These are phyloP conservation scores for Camptogramma bilineatum DNA, from an alignment of 2,888 invertebrate species.

Conservation along the genomic window DNA sequence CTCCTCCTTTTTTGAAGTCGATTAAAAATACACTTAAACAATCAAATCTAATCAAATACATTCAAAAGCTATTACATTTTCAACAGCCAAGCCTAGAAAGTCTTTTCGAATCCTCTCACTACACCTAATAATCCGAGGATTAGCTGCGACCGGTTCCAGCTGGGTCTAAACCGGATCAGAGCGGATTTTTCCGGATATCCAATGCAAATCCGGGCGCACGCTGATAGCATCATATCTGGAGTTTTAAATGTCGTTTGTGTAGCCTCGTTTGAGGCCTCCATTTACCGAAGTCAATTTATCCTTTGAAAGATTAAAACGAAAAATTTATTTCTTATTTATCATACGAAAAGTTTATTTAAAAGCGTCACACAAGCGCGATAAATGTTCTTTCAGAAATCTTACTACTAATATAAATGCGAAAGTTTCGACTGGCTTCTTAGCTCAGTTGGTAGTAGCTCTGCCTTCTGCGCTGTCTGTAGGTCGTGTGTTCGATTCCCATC, in stretches of 20 bases:
- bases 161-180: conserved; percentile 34
- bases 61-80: conserved; percentile 12
- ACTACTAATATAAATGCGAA: no score
- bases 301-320: no score
- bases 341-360: no score
- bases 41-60: background rate
- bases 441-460: no score
- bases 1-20: background rate
- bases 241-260: background rate
- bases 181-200: conserved; percentile 36
- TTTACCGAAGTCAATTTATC: background rate
- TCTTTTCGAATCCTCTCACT: conserved; percentile 21
- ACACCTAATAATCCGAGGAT: conserved; percentile 37
- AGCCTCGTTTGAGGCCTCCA: no score
- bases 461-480: no score
- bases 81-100: conserved; percentile 10
- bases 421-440: no score
- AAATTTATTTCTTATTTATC: no score
- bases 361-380: no score
- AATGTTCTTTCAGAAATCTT: no score
- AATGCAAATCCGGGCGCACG: conserved; percentile 30
- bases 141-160: conserved; percentile 30
- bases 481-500: no score
- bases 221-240: conserved; percentile 16
- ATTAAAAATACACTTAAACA: background rate